Conservation (phyloP, 1,140 invertebrate genomes). For the Heterodera carotae region DNA sequence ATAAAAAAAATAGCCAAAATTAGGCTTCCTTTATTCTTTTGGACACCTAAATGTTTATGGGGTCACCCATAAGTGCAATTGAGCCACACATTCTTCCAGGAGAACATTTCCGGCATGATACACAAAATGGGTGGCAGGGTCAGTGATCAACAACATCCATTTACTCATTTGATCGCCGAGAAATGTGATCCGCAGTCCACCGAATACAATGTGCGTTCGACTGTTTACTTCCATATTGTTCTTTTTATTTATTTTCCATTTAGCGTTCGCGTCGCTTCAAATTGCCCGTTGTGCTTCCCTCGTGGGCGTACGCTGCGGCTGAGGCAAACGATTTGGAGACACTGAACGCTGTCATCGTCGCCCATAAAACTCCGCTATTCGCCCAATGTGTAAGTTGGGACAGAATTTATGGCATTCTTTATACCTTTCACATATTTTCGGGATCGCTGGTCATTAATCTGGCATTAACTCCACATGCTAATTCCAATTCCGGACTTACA, state of each 20-base stretch:
- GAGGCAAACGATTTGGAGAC: neutral
- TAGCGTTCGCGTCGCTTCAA: neutral
- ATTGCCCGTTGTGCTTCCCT: slow-evolving; percentile 23
- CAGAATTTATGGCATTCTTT: neutral
- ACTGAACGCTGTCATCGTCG: neutral
- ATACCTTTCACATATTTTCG: neutral
- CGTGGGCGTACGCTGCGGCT: slow-evolving; percentile 19
- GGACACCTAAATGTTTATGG: neutral
- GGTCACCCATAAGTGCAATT: neutral
- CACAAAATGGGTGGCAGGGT: slow-evolving; percentile 8
- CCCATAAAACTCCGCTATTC: slow-evolving; percentile 6
- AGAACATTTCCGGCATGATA: neutral
- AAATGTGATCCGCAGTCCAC: slow-evolving; percentile 18
- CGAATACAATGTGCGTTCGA: slow-evolving; percentile 22
- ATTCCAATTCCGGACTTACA: too few relatives aligned
- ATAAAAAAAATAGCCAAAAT: too few relatives aligned
- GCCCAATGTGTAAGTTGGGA: slow-evolving; percentile 5
- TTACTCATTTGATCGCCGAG: slow-evolving; percentile 25
- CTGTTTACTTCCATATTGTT: neutral
- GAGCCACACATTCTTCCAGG: slow-evolving; percentile 10
- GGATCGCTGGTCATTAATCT: too few relatives aligned
- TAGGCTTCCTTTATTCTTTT: neutral
- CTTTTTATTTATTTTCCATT: neutral
- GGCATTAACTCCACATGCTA: too few relatives aligned
- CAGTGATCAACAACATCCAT: slow-evolving; percentile 8